These are phyloP conservation scores for Spheniscus mendiculus DNA, from an alignment of 2,113 vertebrate species.

Conservation along the genomic window DNA sequence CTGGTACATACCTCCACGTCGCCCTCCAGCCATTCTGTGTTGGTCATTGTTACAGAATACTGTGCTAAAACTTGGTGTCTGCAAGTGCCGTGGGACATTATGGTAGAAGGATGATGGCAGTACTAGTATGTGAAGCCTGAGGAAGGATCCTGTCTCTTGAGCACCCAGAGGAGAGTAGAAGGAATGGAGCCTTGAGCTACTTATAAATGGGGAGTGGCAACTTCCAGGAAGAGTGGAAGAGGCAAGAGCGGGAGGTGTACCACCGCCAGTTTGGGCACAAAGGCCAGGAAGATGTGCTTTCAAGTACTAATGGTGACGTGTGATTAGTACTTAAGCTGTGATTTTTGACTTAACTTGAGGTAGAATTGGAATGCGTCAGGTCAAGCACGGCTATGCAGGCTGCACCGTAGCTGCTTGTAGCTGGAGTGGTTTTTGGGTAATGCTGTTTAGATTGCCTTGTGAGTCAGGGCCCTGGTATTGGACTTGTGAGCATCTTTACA, in stretches of 20 bases:
- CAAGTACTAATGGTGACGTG: neutral
- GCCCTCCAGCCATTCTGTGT: too few relatives aligned
- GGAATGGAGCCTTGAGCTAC: neutral
- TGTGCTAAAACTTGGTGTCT: neutral
- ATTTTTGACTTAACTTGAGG: neutral
- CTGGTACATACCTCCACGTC: neutral
- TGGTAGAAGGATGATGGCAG: neutral
- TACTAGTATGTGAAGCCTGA: neutral
- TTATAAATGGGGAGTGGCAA: neutral
- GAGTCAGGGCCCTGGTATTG: neutral
- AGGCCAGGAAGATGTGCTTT: neutral
- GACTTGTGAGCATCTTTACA: neutral
- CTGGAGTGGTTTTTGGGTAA: neutral
- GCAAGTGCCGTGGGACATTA: neutral
- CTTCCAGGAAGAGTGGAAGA: neutral
- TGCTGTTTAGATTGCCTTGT: neutral
- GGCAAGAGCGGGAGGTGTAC: neutral
- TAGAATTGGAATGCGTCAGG: neutral
- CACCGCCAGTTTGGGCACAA: neutral
- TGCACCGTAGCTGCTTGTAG: accelerated
- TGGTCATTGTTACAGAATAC: neutral
- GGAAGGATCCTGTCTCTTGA: neutral
- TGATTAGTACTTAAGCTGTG: neutral
- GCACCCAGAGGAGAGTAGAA: neutral
- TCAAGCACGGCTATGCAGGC: neutral